phyloP scores from a whole-genome alignment of 1,140 invertebrate genomes.

The Samia ricini region DNA sequence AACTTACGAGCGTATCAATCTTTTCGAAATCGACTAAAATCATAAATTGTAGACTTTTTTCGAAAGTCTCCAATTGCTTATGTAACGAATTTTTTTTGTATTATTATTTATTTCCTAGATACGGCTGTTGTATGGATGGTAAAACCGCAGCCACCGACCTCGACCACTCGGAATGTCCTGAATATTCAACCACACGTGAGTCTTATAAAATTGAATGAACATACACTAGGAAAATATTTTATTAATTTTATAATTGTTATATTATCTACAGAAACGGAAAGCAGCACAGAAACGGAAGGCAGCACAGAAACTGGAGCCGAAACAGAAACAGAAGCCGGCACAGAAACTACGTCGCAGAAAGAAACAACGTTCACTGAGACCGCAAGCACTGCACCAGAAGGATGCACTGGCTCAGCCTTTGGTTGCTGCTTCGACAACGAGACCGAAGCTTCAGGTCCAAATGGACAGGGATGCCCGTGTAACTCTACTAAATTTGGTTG shows the following conservation, averaged over 20 bases:
- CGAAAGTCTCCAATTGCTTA: background rate
- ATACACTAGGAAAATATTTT: too few species aligned
- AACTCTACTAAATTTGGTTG: slow-evolving; percentile 88
- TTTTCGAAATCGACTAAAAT: too few species aligned
- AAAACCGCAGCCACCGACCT: slow-evolving; percentile 84
- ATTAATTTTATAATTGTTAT: too few species aligned
- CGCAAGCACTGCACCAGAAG: slow-evolving; percentile 1
- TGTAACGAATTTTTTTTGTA: background rate
- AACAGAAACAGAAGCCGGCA: background rate
- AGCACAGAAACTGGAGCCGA: background rate
- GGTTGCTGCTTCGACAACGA: slow-evolving; percentile 88
- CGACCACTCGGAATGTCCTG: slow-evolving; percentile 81
- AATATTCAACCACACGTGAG: slow-evolving; percentile 43
- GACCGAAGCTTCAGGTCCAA: slow-evolving; percentile 84
- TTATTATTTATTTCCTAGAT: slow-evolving; percentile 47
- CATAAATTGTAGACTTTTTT: too few species aligned
- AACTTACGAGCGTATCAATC: too few species aligned
- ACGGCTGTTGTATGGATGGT: slow-evolving; percentile 89
- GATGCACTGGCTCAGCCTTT: slow-evolving; percentile 77
- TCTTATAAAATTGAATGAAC: background rate
- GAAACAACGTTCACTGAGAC: background rate
- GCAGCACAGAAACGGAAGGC: too few species aligned
- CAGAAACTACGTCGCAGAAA: background rate
- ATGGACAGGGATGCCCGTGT: slow-evolving; percentile 88
- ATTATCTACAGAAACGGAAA: too few species aligned